Percentiles rank a stretch among this genome's conserved stretches.
Conservation (phyloP, 2,797 vertebrate species). For the Gallinago solitaria region DNA sequence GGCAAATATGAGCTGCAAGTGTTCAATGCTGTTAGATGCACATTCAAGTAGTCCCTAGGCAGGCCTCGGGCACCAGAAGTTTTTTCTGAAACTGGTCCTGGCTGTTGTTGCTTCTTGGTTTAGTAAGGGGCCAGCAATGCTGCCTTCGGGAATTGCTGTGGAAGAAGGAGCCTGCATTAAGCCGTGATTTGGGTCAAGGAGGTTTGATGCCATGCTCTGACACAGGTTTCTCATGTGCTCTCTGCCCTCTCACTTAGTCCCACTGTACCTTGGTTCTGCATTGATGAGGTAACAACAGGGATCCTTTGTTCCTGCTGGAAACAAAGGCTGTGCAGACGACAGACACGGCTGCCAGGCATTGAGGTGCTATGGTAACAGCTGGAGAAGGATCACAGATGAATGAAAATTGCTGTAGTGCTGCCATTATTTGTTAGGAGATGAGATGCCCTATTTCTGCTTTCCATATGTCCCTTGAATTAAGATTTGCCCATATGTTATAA, state of each 20-base stretch:
- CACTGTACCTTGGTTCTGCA: not conserved
- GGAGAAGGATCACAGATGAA: not conserved
- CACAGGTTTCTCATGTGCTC: not conserved
- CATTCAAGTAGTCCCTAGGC: no score
- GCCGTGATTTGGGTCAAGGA: fast-evolving
- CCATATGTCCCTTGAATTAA: not conserved
- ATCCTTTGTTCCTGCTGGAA: not conserved
- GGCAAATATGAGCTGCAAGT: no score
- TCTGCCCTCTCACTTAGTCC: not conserved
- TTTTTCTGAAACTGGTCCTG: no score
- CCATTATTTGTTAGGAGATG: not conserved
- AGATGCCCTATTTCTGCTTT: not conserved
- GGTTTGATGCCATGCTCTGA: not conserved
- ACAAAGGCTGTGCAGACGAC: not conserved
- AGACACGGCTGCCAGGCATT: not conserved
- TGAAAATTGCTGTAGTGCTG: not conserved
- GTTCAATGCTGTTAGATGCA: no score
- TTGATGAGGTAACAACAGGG: fast-evolving
- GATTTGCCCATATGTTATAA: fast-evolving
- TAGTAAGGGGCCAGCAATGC: no score
- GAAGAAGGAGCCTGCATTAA: no score
- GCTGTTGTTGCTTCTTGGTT: no score
- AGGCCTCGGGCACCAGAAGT: no score
- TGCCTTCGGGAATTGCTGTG: no score
- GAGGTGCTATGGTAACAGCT: not conserved